phyloP scores from a whole-genome alignment of 2,888 invertebrate genomes.

The Sclerodermus sp. region DNA sequence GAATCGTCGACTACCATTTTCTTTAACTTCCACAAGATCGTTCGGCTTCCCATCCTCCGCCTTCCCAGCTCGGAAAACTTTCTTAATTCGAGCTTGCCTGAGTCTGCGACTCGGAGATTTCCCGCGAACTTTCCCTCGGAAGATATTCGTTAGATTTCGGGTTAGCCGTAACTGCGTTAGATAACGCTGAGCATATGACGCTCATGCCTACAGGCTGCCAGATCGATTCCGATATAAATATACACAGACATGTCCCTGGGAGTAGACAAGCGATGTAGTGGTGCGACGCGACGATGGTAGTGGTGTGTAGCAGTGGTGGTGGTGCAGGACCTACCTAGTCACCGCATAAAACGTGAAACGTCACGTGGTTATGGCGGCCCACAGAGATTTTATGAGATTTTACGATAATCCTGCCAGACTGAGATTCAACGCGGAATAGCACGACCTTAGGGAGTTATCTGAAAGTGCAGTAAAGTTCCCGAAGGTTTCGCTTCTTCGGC shows the following conservation, averaged over 20 bases:
- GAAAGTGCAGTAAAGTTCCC: slow-evolving; percentile 2
- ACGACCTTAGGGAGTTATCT: slow-evolving; percentile 24
- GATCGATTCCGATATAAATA: too few species aligned
- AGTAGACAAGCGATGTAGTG: not conserved
- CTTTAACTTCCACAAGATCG: slow-evolving; percentile 30
- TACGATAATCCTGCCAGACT: slow-evolving; percentile 20
- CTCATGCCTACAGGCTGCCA: not conserved
- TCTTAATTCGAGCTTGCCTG: slow-evolving; percentile 38
- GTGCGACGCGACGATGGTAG: not conserved
- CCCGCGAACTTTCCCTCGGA: slow-evolving; percentile 13
- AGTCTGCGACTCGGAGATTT: slow-evolving; percentile 17
- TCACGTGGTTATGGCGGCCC: slow-evolving; percentile 26
- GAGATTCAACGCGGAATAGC: slow-evolving; percentile 28
- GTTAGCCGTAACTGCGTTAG: slow-evolving; percentile 12
- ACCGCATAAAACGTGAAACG: slow-evolving; percentile 27
- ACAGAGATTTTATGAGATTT: slow-evolving; percentile 20
- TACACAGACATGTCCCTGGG: too few species aligned
- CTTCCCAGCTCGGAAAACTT: slow-evolving; percentile 28
- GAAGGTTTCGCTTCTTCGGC: slow-evolving; percentile 10
- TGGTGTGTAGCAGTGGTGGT: not conserved
- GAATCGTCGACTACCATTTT: slow-evolving; percentile 36
- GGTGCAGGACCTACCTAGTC: not conserved
- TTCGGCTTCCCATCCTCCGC: slow-evolving; percentile 10
- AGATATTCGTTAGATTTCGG: slow-evolving; percentile 19
- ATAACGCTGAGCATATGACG: slow-evolving; percentile 1